A percentile compares a stretch with the other conserved stretches of the same genome.
Conservation (phyloP, 1,140 invertebrate species). For the Heliconius himera region DNA sequence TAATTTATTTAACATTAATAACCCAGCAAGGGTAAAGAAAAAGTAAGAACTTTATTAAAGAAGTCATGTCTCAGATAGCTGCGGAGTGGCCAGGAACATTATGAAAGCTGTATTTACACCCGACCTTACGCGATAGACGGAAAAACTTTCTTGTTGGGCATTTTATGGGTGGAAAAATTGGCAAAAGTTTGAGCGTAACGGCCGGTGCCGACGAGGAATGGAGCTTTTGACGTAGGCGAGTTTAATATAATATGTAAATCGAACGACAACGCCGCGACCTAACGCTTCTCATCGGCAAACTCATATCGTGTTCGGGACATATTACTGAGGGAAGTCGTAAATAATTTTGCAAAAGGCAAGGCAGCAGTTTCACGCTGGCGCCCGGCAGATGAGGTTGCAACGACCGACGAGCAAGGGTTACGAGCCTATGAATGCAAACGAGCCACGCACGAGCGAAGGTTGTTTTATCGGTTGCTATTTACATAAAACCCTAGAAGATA, state of each 20-base stretch:
- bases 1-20: neutral
- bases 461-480: slow-evolving; percentile 73
- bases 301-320: slow-evolving; percentile 74
- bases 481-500: slow-evolving; percentile 70
- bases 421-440: slow-evolving; percentile 81
- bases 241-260: slow-evolving; percentile 82
- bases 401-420: slow-evolving; percentile 73
- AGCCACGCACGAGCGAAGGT: slow-evolving; percentile 63
- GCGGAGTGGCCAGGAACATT: slow-evolving; percentile 75
- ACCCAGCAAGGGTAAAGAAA: slow-evolving; percentile 40
- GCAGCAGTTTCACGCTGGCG: slow-evolving; percentile 65
- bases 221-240: slow-evolving; percentile 56
- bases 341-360: slow-evolving; percentile 74
- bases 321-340: slow-evolving; percentile 75
- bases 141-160: slow-evolving; percentile 74
- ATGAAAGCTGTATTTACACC: slow-evolving; percentile 80
- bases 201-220: slow-evolving; percentile 67
- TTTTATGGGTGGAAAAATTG: slow-evolving; percentile 80
- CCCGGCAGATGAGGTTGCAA: slow-evolving; percentile 57
- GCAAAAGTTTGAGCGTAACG: slow-evolving; percentile 79
- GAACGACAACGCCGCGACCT: slow-evolving; percentile 70
- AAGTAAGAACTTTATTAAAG: slow-evolving; percentile 65
- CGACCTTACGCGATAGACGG: slow-evolving; percentile 72
- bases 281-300: slow-evolving; percentile 61
- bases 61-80: slow-evolving; percentile 60